A percentile compares a stretch with the other conserved stretches of the same genome.
These are phyloP conservation scores for Eucidaris tribuloides DNA, from an alignment of 35 echinoderm and acorn worm species.

Conservation along the genomic window DNA sequence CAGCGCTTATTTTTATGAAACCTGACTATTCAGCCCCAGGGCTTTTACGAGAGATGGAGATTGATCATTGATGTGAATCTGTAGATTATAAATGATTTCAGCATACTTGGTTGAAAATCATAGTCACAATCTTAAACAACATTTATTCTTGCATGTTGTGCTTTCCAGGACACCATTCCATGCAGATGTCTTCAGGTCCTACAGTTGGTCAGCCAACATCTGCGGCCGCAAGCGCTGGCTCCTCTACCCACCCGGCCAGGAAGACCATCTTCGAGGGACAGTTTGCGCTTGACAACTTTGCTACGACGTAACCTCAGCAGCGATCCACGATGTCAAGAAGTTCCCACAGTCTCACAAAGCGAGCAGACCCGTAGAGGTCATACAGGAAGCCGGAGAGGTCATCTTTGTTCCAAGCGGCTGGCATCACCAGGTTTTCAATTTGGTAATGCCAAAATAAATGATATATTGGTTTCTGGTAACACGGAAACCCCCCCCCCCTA, in stretches of 20 bases:
- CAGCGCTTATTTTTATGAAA: too few species aligned
- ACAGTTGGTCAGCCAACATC: slow-evolving; percentile 96
- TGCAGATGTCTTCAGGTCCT: slow-evolving; percentile 94
- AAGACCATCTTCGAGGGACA: slow-evolving; percentile 53
- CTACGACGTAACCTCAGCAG: slow-evolving; percentile 75
- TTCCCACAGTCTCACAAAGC: slow-evolving; percentile 44
- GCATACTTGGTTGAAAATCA: too few species aligned
- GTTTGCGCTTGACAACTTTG: slow-evolving; percentile 78
- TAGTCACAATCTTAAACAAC: too few species aligned
- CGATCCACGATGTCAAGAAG: slow-evolving; percentile 57
- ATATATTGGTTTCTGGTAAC: too few species aligned
- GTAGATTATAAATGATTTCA: too few species aligned
- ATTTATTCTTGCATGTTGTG: too few species aligned
- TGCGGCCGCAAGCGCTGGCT: slow-evolving; percentile 92
- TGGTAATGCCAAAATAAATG: too few species aligned
- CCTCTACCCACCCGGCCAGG: slow-evolving; percentile 78
- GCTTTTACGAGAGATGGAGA: too few species aligned
- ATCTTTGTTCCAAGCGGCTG: slow-evolving; percentile 97
- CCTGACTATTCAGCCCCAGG: too few species aligned
- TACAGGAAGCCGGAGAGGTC: slow-evolving; percentile 84
- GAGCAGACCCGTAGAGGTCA: slow-evolving; percentile 70
- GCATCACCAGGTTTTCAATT: slow-evolving; percentile 97
- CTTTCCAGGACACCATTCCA: slow-evolving; percentile 99
- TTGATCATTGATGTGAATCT: too few species aligned
- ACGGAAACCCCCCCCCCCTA: too few species aligned